A percentile compares a stretch with the other conserved stretches of the same genome.
Conservation (phyloP, 2,888 invertebrate species). For the Hypolimnas misippus region DNA sequence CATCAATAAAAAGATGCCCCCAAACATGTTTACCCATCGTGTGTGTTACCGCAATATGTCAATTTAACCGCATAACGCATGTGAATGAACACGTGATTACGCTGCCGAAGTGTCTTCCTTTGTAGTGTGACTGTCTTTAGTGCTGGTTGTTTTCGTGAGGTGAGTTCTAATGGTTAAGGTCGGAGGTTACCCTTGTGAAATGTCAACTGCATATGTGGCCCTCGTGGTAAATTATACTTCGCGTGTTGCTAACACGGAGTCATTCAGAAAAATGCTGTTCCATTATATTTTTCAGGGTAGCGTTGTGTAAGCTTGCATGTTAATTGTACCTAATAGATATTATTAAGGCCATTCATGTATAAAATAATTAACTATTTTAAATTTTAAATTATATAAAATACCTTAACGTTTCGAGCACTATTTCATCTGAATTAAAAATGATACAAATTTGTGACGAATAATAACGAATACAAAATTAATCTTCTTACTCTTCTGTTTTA, state of each 20-base stretch:
- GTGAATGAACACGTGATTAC: slow-evolving; percentile 54
- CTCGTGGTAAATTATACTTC: slow-evolving; percentile 56
- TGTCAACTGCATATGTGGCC: slow-evolving; percentile 49
- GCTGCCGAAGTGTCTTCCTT: slow-evolving; percentile 72
- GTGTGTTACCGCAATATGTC: slow-evolving; percentile 62
- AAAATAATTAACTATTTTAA: background rate
- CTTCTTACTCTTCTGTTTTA: no score
- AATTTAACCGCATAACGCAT: slow-evolving; percentile 60
- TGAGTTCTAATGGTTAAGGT: slow-evolving; percentile 70
- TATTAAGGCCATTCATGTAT: slow-evolving; percentile 5
- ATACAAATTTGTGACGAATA: no score
- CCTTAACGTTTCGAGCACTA: no score
- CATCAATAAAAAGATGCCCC: slow-evolving; percentile 72
- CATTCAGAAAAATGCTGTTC: slow-evolving; percentile 60
- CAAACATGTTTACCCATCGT: slow-evolving; percentile 53
- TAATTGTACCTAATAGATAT: slow-evolving; percentile 15
- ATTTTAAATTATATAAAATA: background rate
- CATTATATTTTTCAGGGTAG: slow-evolving; percentile 42
- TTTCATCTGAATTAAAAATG: no score
- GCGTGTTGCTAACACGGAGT: slow-evolving; percentile 61
- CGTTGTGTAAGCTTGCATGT: slow-evolving; percentile 26
- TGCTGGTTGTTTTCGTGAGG: slow-evolving; percentile 75
- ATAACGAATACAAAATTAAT: no score
- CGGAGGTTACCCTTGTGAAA: slow-evolving; percentile 68
- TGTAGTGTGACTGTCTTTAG: slow-evolving; percentile 60